phyloP scores from a whole-genome alignment of 2,797 vertebrate species.

The Tapirus indicus region DNA sequence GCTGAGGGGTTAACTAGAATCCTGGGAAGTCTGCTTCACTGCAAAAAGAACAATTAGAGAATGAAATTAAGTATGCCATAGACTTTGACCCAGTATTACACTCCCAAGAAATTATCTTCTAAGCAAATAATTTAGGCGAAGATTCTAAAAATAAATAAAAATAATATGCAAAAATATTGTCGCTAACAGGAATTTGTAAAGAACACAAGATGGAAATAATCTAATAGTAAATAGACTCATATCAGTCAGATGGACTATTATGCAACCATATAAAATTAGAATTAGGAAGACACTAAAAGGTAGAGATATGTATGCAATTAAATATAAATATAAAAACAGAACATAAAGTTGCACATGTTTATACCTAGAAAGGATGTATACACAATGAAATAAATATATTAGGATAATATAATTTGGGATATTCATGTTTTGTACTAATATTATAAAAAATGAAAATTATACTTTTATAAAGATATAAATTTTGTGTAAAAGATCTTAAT shows the following conservation, averaged over 20 bases:
- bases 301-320: neutral
- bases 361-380: neutral
- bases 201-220: neutral
- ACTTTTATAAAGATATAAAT: neutral
- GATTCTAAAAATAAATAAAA: neutral
- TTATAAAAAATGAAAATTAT: neutral
- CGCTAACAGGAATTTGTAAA: neutral
- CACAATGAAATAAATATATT: rapidly evolving
- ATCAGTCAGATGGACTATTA: neutral
- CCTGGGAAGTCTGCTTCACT: neutral
- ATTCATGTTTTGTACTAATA: neutral
- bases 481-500: neutral
- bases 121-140: neutral
- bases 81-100: neutral
- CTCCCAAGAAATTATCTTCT: neutral
- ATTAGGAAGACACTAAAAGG: neutral
- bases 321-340: neutral
- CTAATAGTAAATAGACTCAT: neutral
- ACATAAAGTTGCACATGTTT: neutral
- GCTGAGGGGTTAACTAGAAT: neutral
- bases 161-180: neutral
- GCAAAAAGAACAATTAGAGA: neutral
- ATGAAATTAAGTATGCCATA: neutral
- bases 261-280: neutral
- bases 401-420: neutral